Evolutionary conservation across 2,113 vertebrate genomes (phyloP).

Genomic region (Heterochromis multidens): DNA sequence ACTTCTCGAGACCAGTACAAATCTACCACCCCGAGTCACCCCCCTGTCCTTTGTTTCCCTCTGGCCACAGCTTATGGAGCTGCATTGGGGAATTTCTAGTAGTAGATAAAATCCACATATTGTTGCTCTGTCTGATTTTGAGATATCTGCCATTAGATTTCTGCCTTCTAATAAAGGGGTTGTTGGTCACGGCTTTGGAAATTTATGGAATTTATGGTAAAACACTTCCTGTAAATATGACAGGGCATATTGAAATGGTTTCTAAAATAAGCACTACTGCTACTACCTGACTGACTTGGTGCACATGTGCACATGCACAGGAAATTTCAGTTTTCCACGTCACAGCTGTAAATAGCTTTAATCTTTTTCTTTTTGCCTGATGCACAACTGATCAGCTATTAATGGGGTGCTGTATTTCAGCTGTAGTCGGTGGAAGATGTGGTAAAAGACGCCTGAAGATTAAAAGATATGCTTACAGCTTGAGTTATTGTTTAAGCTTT

Average conservation of each 20-base stretch:
- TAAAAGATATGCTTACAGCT: background rate
- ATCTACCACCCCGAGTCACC: background rate
- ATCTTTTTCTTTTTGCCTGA: background rate
- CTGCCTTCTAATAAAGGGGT: background rate
- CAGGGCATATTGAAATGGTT: background rate
- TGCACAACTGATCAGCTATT: background rate
- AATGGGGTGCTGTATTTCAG: background rate
- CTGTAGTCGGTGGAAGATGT: background rate
- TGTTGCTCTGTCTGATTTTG: background rate
- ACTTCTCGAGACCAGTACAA: constrained; percentile 4
- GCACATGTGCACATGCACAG: background rate
- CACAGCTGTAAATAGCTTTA: background rate
- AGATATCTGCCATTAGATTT: background rate
- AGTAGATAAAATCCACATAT: background rate
- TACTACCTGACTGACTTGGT: background rate
- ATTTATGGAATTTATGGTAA: background rate
- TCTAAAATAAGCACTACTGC: background rate
- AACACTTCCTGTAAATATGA: background rate
- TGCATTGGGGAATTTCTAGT: background rate
- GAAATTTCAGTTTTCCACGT: background rate
- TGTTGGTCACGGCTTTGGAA: background rate
- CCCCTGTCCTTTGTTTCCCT: background rate
- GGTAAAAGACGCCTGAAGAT: background rate
- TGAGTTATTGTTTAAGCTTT: background rate
- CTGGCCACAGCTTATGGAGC: background rate